Base-by-base conservation (phyloP, 1,140 invertebrate species). In the Thaumatotibia leucotreta region DNA sequence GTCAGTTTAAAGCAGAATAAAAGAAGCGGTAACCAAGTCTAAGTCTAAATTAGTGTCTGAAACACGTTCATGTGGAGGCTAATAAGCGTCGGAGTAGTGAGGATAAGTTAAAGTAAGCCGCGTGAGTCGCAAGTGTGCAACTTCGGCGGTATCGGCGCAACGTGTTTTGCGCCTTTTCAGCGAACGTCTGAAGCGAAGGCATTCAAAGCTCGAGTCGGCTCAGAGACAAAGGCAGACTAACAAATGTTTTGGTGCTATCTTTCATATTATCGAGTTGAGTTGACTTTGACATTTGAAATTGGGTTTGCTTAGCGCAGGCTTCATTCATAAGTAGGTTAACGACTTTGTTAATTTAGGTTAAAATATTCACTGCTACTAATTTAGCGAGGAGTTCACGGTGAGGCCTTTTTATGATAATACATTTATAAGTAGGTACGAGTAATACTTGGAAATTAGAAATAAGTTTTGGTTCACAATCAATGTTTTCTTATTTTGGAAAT, bases 141-240 rank as follows among this genome's bases (percentile, higher is more conserved):
- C 68, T 76, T 65, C 63, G 64, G 50, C 63, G 63, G 71, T 69
- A 65, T 39, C 52, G 61, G 61, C 65, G 74, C 67, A 63, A 39
- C 68, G 71, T 66, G 69, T 63, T 24, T 27, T 66, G 65, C 64
- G 70, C 65, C 71, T 70, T 72, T 70, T 75, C 65, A 67, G 64
- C 49, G 24, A 50, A 17, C 29, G 50, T 17, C 54, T 32, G 62
- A 49, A 66, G 35, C 24, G 27, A 39, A 29, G 32, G 39, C 62
- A 61, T 73, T 65, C 54, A 69, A 70, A 58, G 64, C 65, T 65
- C 67, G 66, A 67, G 63, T 63, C 67, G 67, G 61, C 62, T 67
- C 54, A 61, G 29, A 68, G 64, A 72, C 70, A 72, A 72, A 72
- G 50, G 54, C 63, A 35, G 39, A 65, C 65, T 58, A 58, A 31